Evolutionary conservation across 1,140 invertebrate genomes (phyloP).

Genomic region (Cotesia typhae): DNA sequence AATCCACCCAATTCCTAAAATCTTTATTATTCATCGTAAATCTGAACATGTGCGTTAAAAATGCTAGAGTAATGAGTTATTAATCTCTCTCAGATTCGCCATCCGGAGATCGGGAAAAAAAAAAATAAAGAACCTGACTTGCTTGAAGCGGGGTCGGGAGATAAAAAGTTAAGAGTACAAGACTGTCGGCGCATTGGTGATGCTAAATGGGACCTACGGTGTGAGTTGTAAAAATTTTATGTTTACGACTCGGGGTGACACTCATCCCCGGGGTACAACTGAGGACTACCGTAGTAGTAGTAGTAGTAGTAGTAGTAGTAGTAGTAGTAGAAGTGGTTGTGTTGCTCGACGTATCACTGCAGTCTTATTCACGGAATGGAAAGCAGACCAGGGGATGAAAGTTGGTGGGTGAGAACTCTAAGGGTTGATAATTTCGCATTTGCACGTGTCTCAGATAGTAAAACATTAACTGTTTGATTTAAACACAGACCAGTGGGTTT

Average conservation of each 20-base stretch:
- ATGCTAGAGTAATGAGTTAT: not conserved
- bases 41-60: not conserved
- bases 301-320: conserved; percentile 25
- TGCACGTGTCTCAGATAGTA: conserved; percentile 22
- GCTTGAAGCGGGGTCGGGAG: not conserved
- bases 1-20: not conserved
- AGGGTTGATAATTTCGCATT: conserved; percentile 19
- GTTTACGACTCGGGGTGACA: conserved; percentile 28
- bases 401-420: not conserved
- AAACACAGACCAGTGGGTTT: conserved; percentile 18
- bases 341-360: conserved; percentile 26
- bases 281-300: conserved; percentile 30
- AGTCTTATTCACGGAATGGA: conserved; percentile 6
- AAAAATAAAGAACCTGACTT: not conserved
- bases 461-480: conserved; percentile 27
- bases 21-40: not conserved
- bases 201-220: conserved; percentile 40
- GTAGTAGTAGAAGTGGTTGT: conserved; percentile 34
- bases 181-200: conserved; percentile 29
- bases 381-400: not conserved
- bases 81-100: not conserved
- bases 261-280: conserved; percentile 2
- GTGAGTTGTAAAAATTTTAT: conserved; percentile 43
- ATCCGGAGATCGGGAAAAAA: not conserved
- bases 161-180: conserved; percentile 13